A percentile compares a stretch with the other conserved stretches of the same genome.
These are phyloP conservation scores for Heliconius aoede DNA, from an alignment of 2,888 invertebrate genomes.

Conservation along the genomic window DNA sequence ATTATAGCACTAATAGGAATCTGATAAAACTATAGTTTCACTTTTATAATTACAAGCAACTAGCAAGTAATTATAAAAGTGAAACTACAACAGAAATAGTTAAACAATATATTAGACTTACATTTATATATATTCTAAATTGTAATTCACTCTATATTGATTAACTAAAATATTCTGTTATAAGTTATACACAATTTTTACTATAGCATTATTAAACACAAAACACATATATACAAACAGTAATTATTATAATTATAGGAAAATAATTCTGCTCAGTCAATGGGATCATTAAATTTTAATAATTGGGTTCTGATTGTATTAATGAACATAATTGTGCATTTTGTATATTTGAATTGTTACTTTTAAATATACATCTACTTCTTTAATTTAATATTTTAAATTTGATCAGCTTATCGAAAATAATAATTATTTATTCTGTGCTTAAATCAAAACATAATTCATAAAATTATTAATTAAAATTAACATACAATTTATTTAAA, in stretches of 20 bases:
- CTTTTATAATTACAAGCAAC: no score
- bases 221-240: background rate
- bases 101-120: background rate
- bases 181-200: background rate
- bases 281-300: conserved; percentile 11
- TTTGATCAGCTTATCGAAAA: background rate
- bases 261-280: conserved; percentile 2
- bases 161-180: background rate
- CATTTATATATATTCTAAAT: no score
- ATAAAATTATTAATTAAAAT: no score
- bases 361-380: no score
- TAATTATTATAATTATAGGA: background rate
- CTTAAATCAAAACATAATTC: background rate
- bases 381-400: no score
- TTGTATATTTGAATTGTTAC: no score
- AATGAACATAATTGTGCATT: background rate
- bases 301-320: conserved; percentile 10
- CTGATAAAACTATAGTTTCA: no score
- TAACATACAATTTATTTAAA: background rate
- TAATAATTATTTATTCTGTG: no score
- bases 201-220: no score
- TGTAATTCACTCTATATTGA: background rate
- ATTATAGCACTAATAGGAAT: conserved; percentile 16
- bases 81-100: background rate
- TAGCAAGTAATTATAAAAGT: background rate